Evolutionary conservation across 2,888 invertebrate genomes (phyloP).

Genomic region (Cerceris rybyensis): DNA sequence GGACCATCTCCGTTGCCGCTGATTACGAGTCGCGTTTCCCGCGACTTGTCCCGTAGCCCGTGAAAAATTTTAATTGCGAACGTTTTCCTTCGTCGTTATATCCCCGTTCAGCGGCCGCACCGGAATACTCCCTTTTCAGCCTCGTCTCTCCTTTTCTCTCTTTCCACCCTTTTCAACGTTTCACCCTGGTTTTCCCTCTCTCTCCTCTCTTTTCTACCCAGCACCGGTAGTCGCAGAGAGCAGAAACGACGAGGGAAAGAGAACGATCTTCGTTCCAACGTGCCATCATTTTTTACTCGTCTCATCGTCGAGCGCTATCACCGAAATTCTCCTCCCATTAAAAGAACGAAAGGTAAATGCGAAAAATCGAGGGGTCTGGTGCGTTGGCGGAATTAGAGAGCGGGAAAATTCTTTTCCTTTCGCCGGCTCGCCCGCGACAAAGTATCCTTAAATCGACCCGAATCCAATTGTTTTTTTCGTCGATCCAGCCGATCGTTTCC

Average conservation of each 20-base stretch:
- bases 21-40: background rate
- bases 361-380: background rate
- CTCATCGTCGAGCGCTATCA: background rate
- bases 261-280: background rate
- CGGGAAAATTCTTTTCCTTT: too few relatives aligned
- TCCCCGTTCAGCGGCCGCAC: slow-evolving; percentile 57
- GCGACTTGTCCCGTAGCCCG: slow-evolving; percentile 9
- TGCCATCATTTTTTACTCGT: background rate
- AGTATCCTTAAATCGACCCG: slow-evolving; percentile 20
- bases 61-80: slow-evolving; percentile 69
- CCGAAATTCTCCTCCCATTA: background rate
- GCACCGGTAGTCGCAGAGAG: background rate
- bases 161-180: too few relatives aligned
- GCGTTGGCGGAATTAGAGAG: too few relatives aligned
- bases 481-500: slow-evolving; percentile 16
- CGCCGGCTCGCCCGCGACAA: background rate
- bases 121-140: slow-evolving; percentile 25
- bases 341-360: background rate
- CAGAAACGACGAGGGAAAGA: background rate
- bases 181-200: too few relatives aligned
- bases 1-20: background rate
- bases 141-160: slow-evolving; percentile 34
- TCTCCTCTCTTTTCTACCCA: too few relatives aligned
- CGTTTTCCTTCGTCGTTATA: slow-evolving; percentile 61
- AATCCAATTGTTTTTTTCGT: slow-evolving; percentile 42